Conservation (phyloP, 2,888 invertebrate species). For the Hydrotaea cyrtoneurina region DNA sequence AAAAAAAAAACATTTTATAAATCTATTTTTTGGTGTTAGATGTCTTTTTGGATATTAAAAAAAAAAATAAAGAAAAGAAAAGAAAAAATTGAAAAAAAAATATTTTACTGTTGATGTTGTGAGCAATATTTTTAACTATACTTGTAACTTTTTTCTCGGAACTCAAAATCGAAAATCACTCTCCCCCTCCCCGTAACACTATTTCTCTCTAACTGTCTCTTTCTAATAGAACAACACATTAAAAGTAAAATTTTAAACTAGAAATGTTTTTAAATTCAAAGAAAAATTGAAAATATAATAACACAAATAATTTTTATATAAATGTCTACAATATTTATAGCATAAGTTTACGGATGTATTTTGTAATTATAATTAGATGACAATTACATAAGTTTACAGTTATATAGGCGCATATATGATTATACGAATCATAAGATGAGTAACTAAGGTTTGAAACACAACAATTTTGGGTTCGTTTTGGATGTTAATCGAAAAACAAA, state of each 20-base stretch:
- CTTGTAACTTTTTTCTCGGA: conserved; percentile 62
- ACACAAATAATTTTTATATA: conserved; percentile 72
- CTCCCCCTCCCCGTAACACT: conserved; percentile 62
- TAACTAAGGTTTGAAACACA: conserved; percentile 62
- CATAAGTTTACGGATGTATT: conserved; percentile 17
- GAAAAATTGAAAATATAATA: conserved; percentile 56
- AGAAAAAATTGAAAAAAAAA: conserved; percentile 70
- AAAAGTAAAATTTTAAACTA: conserved; percentile 55
- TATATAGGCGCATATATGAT: conserved; percentile 24
- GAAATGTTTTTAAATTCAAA: conserved; percentile 55
- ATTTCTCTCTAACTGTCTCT: conserved; percentile 71
- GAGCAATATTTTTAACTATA: conserved; percentile 72
- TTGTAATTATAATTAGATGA: not conserved
- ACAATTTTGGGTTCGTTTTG: conserved; percentile 47
- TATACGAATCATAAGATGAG: not conserved
- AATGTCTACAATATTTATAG: conserved; percentile 75
- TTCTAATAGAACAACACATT: conserved; percentile 68
- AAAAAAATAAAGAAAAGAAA: conserved; percentile 70
- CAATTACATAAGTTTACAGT: not conserved
- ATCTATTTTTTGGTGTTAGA: conserved; percentile 81
- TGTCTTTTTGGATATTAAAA: conserved; percentile 80
- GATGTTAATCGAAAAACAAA: conserved; percentile 45
- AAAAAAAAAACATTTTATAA: conserved; percentile 70
- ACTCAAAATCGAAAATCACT: conserved; percentile 25
- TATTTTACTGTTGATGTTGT: conserved; percentile 81